Percentiles rank a stretch among this genome's conserved stretches.
These are phyloP conservation scores for Megalops cyprinoides DNA, from an alignment of 2,797 vertebrate genomes.

Conservation along the genomic window DNA sequence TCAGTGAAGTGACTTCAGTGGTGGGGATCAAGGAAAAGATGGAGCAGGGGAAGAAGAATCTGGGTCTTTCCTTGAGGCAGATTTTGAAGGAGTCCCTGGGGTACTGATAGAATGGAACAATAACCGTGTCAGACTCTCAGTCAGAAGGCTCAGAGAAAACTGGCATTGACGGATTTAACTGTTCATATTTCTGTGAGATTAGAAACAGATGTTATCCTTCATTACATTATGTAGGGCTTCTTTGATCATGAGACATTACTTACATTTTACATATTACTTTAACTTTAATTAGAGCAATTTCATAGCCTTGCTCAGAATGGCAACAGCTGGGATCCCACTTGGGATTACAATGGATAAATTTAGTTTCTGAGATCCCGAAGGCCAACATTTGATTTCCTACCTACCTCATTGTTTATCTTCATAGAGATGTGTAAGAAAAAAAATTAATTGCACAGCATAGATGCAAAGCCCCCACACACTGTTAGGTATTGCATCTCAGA, in stretches of 20 bases:
- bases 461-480: background rate
- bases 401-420: background rate
- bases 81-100: background rate
- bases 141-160: background rate
- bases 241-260: background rate
- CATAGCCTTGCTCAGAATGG: background rate
- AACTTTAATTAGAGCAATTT: background rate
- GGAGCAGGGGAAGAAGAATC: background rate
- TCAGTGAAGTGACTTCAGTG: background rate
- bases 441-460: background rate
- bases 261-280: slow-evolving; percentile 14
- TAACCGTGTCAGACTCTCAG: background rate
- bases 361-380: background rate
- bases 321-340: background rate
- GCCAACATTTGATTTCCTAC: background rate
- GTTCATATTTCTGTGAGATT: background rate
- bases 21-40: background rate
- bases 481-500: background rate
- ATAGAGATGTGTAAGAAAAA: background rate
- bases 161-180: background rate
- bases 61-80: background rate
- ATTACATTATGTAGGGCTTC: background rate
- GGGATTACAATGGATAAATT: background rate
- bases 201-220: background rate
- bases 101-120: background rate